Evolutionary conservation across 2,113 vertebrate species (phyloP), one percentile per base, ranked within the genome.

Genomic region (Guaruba guarouba): DNA sequence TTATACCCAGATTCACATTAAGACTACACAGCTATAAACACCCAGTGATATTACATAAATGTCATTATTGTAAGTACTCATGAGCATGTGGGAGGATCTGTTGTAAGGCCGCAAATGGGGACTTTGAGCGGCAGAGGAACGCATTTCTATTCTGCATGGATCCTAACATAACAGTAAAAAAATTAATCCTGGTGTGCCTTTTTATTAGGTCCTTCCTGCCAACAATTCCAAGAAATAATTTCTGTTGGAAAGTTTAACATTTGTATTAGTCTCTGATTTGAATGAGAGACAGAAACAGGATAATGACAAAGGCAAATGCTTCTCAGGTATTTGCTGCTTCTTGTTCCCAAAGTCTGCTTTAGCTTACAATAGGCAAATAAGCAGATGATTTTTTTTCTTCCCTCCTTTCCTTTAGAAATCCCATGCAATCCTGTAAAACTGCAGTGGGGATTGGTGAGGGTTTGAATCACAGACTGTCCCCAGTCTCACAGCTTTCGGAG

Each of bases 1-100:
- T 95, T 94, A 73, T 76, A 92, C 25, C 61, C 82, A 88, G 80
- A 57, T 73, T 90, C 82, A 75, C 39, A 25, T 83, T 88, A 75
- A 88, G 76, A 70, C 79, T 78, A 88, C 2, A 20, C 88, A 86
- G 85, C 88, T 95, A 86, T 86, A 93, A 93, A 94, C 88, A 93
- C 7, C 61, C 81, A 68, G 73, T 2, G 9, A 63, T 78, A 73
- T 75, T 93, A 92, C 52, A 93, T 84, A 92, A 95, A 93, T 84
- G 90, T 68, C 92, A 75, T 93, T 86, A 92, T 64, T 74, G 52
- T 66, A 96, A 78, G 88, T 79, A 41, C 82, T 92, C 52, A 66
- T 3, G 23, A 67, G 61, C 83, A 78, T 0, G 46, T 86, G 66
- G 93, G 92, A 96, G 88, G 90, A 93, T 91, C 90, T 97, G 90